Percentiles rank a stretch among this genome's conserved stretches.
phyloP scores from a whole-genome alignment of 2,113 vertebrate genomes.

The Pavo muticus region DNA sequence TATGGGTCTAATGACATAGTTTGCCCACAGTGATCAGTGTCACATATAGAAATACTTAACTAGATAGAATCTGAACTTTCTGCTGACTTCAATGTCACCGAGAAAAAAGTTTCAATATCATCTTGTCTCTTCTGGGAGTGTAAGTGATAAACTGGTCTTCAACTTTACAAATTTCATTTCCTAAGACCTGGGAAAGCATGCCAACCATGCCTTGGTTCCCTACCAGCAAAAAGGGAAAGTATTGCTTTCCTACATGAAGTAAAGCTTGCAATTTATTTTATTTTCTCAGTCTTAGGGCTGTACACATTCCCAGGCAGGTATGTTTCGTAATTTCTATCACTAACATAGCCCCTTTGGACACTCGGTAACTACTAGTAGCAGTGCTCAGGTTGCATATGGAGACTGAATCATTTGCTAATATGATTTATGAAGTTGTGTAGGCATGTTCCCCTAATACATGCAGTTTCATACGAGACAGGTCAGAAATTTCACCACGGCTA shows the following conservation, averaged over 20 bases:
- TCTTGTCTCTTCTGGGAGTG: neutral
- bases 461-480: neutral
- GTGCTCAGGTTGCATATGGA: neutral
- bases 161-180: neutral
- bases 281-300: neutral
- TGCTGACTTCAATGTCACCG: neutral
- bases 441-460: neutral
- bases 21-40: neutral
- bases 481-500: neutral
- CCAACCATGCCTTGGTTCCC: neutral
- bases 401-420: neutral
- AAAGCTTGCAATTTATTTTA: neutral
- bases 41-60: neutral
- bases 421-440: neutral
- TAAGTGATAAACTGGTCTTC: neutral
- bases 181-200: neutral
- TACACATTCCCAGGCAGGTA: neutral
- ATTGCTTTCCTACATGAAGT: neutral
- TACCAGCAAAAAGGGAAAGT: neutral
- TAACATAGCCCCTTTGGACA: neutral
- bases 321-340: neutral
- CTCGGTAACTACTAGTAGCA: neutral
- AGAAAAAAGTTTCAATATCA: neutral
- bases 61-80: neutral
- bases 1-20: neutral